Conservation (phyloP, 2,113 vertebrate genomes). For the Glaucidium brasilianum region DNA sequence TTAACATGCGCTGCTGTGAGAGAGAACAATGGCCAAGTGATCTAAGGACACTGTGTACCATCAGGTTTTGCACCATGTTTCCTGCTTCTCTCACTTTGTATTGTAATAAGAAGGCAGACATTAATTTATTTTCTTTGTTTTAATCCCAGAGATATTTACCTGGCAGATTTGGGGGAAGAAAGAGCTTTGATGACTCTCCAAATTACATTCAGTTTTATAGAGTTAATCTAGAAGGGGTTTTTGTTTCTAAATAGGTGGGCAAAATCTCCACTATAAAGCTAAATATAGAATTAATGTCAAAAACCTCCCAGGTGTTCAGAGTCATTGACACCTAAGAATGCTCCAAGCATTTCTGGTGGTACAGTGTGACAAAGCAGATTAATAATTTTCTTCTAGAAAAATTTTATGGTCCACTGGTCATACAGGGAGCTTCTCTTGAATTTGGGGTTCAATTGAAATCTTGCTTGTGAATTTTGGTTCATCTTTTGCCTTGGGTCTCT, state of each 20-base stretch:
- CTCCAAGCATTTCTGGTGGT: not conserved
- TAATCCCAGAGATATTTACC: slow-evolving; percentile 38
- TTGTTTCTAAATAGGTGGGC: not conserved
- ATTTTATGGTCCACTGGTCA: not conserved
- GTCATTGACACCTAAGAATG: not conserved
- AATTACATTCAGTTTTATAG: not conserved
- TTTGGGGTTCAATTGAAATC: not conserved
- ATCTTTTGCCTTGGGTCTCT: not conserved
- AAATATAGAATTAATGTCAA: not conserved
- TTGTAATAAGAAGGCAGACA: slow-evolving; percentile 43
- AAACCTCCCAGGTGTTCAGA: not conserved
- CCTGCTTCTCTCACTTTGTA: slow-evolving; percentile 57
- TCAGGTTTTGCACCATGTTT: slow-evolving; percentile 44
- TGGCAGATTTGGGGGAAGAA: not conserved
- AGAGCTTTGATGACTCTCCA: not conserved
- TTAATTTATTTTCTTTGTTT: slow-evolving; percentile 50
- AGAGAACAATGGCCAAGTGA: slow-evolving; percentile 47
- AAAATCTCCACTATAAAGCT: not conserved
- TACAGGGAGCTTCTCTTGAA: accelerated
- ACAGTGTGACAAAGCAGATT: not conserved
- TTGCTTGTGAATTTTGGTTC: not conserved
- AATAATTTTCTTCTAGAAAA: not conserved
- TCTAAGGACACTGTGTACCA: slow-evolving; percentile 65
- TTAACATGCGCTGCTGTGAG: slow-evolving; percentile 31
- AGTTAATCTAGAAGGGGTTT: not conserved